Evolutionary conservation across 2,113 vertebrate genomes (phyloP), one percentile per base, ranked within the genome.

Genomic region (Lycaon pictus): DNA sequence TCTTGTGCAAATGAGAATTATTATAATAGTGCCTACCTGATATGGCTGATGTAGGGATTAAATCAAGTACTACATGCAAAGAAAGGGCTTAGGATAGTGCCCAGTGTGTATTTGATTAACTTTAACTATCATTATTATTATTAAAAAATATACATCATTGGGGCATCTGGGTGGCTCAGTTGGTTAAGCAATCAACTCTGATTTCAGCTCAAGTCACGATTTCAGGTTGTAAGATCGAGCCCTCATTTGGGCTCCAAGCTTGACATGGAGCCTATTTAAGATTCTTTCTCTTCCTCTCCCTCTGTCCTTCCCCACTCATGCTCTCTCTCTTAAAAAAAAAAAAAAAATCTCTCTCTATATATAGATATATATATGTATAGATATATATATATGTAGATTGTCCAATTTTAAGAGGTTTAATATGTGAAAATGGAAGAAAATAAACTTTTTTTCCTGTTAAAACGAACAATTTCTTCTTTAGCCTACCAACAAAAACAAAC

Each of bases 381-480:
- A 43, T 43, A 43, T 6, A 43, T 6, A 43, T 1, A 69, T 19
- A 35, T 69, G 35, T 10, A 69, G 67, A 86, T 43, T 74, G 35
- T 63, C 63, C 25, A 63, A 60, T 84, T 93, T 94, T 58, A 43
- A 84, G 84, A 80, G 4, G 12, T n/a, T 69, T 72, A 95, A 77
- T 32, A 79, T 51, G 4, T 93, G 56, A 71, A 95, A 93, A 93
- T 72, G 20, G 10, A 80, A 90, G 22, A 87, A 77, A 83, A 92
- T n/a, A 82, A 69, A 82, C 67, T 5, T 25, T 67, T 84, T 63
- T 93, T 90, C 51, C 62, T 81, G 32, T 79, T 90, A 93, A 62
- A 93, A 92, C 63, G 29, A 90, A 84, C 19, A 85, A 92, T 96
- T 88, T 88, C n/a, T 88, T 88, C 65, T 96, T 62, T 55, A 89